Evolutionary conservation across 1,140 invertebrate species (phyloP).

Genomic region (Pantala flavescens): DNA sequence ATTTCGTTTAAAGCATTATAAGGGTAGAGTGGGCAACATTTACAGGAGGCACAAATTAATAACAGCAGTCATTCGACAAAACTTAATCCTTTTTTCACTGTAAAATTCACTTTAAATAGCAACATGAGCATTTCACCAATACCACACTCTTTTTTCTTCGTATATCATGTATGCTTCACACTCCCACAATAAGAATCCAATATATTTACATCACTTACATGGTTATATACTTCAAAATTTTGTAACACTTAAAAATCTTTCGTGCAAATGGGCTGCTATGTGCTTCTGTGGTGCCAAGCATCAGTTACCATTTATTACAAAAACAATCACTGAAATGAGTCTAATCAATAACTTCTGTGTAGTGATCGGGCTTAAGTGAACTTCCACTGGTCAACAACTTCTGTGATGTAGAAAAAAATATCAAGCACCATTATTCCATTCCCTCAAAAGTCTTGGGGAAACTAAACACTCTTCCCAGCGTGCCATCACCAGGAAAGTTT

Average conservation of each 20-base stretch:
- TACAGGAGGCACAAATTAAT: not conserved
- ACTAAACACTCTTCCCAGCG: not conserved
- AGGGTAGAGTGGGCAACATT: not conserved
- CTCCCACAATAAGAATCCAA: no score
- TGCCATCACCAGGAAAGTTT: not conserved
- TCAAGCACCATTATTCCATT: not conserved
- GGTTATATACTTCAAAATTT: conserved; percentile 1
- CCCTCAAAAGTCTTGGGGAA: not conserved
- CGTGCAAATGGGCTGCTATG: not conserved
- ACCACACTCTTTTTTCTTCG: not conserved
- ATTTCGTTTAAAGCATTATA: not conserved
- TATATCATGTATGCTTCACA: no score
- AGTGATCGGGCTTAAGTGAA: not conserved
- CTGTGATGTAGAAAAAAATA: conserved; percentile 1
- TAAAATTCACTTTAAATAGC: conserved; percentile 1
- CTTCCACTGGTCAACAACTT: not conserved
- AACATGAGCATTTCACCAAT: not conserved
- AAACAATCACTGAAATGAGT: not conserved
- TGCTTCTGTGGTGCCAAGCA: not conserved
- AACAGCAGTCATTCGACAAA: not conserved
- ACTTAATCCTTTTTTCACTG: not conserved
- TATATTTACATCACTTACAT: not conserved
- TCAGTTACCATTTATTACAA: conserved; percentile 7
- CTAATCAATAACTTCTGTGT: not conserved
- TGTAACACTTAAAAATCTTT: not conserved